Conservation (phyloP, 2,888 invertebrate genomes). For the Xiphydria camelus region DNA sequence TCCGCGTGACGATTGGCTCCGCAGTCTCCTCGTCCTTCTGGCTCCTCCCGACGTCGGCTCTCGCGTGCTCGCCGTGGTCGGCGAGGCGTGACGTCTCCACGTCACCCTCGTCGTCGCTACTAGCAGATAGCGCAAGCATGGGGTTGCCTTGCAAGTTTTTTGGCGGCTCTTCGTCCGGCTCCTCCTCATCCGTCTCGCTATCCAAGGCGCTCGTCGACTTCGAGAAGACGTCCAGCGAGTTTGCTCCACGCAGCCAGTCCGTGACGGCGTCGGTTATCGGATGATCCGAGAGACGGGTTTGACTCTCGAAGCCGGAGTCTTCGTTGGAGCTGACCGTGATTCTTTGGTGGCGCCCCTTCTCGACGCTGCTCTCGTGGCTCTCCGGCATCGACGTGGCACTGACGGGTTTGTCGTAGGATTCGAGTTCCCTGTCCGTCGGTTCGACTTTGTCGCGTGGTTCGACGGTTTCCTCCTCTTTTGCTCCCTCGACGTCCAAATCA, state of each 20-base stretch:
- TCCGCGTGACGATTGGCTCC: constrained; percentile 22
- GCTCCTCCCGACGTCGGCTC: constrained; percentile 6
- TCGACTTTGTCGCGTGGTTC: too few relatives aligned
- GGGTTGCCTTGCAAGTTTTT: constrained; percentile 64
- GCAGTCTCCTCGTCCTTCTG: not conserved
- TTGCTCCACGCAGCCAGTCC: constrained; percentile 61
- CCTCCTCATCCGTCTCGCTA: constrained; percentile 35
- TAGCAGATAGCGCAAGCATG: constrained; percentile 62
- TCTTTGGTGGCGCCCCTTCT: constrained; percentile 4
- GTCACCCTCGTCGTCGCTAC: constrained; percentile 42
- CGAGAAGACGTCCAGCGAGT: constrained; percentile 52
- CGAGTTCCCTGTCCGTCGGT: not conserved
- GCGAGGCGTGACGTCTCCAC: constrained; percentile 36
- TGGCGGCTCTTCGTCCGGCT: constrained; percentile 48
- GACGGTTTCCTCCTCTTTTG: not conserved
- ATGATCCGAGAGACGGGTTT: constrained; percentile 33
- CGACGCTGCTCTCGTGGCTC: not conserved
- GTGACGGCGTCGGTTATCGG: constrained; percentile 66
- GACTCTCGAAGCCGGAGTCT: constrained; percentile 49
- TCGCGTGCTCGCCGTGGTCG: constrained; percentile 50
- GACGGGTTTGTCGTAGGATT: not conserved
- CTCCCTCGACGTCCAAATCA: constrained; percentile 26
- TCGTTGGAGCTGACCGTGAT: constrained; percentile 36
- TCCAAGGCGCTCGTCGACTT: constrained; percentile 28
- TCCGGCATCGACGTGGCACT: too few relatives aligned